Conservation (phyloP, 2,888 invertebrate genomes). For the Acleris sparsana region DNA sequence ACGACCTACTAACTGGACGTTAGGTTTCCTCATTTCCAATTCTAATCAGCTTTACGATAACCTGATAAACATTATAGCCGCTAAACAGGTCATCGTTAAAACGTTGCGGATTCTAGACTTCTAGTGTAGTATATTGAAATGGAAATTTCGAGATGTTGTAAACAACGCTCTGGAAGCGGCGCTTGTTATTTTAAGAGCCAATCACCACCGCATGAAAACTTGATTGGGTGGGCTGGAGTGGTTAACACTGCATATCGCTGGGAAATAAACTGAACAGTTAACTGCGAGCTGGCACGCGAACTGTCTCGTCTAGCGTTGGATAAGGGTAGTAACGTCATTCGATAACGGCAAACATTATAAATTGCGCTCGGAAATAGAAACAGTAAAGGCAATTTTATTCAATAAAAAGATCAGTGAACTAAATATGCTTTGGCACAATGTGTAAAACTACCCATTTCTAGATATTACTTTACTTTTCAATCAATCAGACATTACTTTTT, state of each 20-base stretch:
- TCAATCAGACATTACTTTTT: no score
- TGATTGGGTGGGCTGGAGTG: conserved; percentile 34
- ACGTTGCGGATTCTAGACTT: not conserved
- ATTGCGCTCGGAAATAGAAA: conserved; percentile 10
- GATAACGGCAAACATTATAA: conserved; percentile 11
- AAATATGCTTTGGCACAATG: no score
- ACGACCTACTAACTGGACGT: conserved; percentile 28
- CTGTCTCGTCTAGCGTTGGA: conserved; percentile 13
- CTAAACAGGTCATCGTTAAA: conserved; percentile 4
- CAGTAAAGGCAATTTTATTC: conserved; percentile 4
- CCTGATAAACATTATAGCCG: conserved; percentile 18
- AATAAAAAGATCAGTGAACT: no score
- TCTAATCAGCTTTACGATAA: conserved; percentile 25
- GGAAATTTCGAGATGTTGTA: conserved; percentile 18
- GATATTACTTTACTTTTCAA: no score
- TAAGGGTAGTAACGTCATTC: conserved; percentile 18
- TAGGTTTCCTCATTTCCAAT: conserved; percentile 31
- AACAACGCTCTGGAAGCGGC: conserved; percentile 28
- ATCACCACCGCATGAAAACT: conserved; percentile 38
- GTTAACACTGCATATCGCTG: conserved; percentile 31
- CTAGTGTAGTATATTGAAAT: conserved; percentile 3
- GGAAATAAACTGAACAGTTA: conserved; percentile 30
- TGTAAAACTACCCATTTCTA: no score
- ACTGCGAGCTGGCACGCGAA: conserved; percentile 30
- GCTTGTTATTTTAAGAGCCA: conserved; percentile 35